Evolutionary conservation across 2,113 vertebrate species (phyloP).

Genomic region (Salvator merianae): DNA sequence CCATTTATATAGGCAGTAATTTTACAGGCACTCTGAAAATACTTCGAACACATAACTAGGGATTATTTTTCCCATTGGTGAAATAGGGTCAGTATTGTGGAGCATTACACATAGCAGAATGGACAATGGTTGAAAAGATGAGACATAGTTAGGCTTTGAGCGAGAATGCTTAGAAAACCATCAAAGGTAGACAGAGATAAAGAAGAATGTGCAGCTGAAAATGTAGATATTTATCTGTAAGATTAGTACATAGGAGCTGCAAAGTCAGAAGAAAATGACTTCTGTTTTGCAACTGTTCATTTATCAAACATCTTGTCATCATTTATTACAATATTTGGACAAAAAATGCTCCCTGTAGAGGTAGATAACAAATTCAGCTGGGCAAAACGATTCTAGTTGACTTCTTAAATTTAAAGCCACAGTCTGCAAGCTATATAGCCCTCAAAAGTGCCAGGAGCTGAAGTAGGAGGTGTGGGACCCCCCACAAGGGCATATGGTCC

Average conservation of each 20-base stretch:
- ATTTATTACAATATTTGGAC: conserved; percentile 43
- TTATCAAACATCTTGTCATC: conserved; percentile 40
- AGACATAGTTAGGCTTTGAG: not conserved
- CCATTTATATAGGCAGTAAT: conserved; percentile 3
- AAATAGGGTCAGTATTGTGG: not conserved
- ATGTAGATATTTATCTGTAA: conserved; percentile 34
- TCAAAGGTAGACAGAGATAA: not conserved
- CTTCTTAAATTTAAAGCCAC: not conserved
- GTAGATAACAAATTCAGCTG: not conserved
- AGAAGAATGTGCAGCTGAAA: conserved; percentile 9
- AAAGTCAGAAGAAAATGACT: conserved; percentile 42
- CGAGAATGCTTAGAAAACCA: not conserved
- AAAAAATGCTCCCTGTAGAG: conserved; percentile 8
- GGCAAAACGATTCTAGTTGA: not conserved
- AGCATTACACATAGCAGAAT: not conserved
- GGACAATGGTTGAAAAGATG: conserved; percentile 1
- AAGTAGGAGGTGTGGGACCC: too few relatives aligned
- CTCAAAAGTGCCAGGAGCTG: too few relatives aligned
- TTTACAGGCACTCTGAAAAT: conserved; percentile 14
- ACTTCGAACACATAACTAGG: not conserved
- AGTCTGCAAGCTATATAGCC: too few relatives aligned
- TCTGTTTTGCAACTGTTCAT: conserved; percentile 31
- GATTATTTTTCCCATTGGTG: not conserved
- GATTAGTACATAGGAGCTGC: conserved; percentile 34
- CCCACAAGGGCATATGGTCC: too few relatives aligned